Conservation (phyloP, 2,797 vertebrate genomes). For the Eulemur rubriventer region DNA sequence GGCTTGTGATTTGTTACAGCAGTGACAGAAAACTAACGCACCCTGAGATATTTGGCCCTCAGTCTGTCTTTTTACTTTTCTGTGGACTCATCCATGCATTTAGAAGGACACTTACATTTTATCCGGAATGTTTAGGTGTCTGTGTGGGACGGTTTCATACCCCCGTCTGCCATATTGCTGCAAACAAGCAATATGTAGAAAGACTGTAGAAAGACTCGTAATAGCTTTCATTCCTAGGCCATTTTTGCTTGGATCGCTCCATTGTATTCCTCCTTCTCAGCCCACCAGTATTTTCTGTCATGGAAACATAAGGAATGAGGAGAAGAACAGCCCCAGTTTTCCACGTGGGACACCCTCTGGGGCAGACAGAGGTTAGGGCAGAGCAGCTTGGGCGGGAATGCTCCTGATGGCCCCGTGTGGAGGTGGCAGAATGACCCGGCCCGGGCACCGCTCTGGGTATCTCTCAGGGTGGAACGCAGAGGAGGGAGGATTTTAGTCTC, state of each 20-base stretch:
- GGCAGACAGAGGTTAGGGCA: neutral
- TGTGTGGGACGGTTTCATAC: neutral
- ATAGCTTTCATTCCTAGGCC: neutral
- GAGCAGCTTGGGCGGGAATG: too few relatives aligned
- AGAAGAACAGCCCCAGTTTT: neutral
- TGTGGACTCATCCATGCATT: neutral
- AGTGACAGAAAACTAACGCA: neutral
- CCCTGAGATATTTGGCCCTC: too few relatives aligned
- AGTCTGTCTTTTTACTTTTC: neutral
- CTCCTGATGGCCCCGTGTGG: rapidly evolving
- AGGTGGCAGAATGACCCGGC: neutral
- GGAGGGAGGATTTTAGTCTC: neutral
- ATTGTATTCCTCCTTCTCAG: neutral
- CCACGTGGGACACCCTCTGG: neutral
- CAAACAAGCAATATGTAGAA: neutral
- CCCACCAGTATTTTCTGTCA: neutral
- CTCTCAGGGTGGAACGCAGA: neutral
- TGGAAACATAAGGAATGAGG: neutral
- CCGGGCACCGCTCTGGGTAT: rapidly evolving
- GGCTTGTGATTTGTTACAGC: neutral
- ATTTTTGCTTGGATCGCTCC: neutral
- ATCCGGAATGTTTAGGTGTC: neutral
- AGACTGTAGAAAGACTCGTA: neutral
- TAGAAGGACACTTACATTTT: neutral
- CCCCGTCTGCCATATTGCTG: neutral